A percentile compares a stretch with the other conserved stretches of the same genome.
Conservation (phyloP, 1,140 invertebrate species). For the Ruditapes philippinarum region DNA sequence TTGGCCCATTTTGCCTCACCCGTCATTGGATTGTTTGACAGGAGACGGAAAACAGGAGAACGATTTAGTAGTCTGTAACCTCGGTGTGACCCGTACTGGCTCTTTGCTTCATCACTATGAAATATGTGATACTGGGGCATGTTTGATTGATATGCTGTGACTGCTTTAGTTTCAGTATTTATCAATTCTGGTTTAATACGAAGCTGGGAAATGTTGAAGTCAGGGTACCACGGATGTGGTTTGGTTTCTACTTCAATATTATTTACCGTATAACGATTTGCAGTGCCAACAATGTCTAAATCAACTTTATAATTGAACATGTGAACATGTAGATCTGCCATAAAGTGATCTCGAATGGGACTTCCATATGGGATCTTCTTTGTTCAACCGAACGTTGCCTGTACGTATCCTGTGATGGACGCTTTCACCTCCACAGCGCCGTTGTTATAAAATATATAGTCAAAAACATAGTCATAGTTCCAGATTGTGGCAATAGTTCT, state of each 20-base stretch:
- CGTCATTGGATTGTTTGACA: slow-evolving; percentile 68
- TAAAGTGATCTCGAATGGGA: slow-evolving; percentile 71
- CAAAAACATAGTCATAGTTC: slow-evolving; percentile 84
- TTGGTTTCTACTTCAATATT: slow-evolving; percentile 73
- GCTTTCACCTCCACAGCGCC: slow-evolving; percentile 81
- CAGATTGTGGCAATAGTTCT: slow-evolving; percentile 79
- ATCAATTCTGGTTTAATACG: slow-evolving; percentile 67
- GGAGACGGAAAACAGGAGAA: slow-evolving; percentile 72
- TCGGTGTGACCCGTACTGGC: slow-evolving; percentile 69
- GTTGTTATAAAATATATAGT: slow-evolving; percentile 84
- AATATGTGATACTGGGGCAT: slow-evolving; percentile 74
- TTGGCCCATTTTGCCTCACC: slow-evolving; percentile 76
- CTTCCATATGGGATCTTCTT: slow-evolving; percentile 72
- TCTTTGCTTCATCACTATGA: slow-evolving; percentile 69
- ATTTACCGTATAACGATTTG: slow-evolving; percentile 77
- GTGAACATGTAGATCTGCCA: slow-evolving; percentile 82
- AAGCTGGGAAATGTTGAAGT: slow-evolving; percentile 70
- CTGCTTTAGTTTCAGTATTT: slow-evolving; percentile 68
- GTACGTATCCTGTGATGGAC: slow-evolving; percentile 80
- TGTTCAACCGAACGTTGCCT: slow-evolving; percentile 68
- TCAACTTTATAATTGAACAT: slow-evolving; percentile 83
- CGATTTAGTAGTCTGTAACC: slow-evolving; percentile 80
- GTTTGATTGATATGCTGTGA: neutral
- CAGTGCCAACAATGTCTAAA: slow-evolving; percentile 75
- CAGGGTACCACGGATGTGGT: slow-evolving; percentile 67